Percentiles rank a stretch among this genome's conserved stretches.
phyloP scores from a whole-genome alignment of 2,888 invertebrate genomes.

The Chymomyza caudatula region DNA sequence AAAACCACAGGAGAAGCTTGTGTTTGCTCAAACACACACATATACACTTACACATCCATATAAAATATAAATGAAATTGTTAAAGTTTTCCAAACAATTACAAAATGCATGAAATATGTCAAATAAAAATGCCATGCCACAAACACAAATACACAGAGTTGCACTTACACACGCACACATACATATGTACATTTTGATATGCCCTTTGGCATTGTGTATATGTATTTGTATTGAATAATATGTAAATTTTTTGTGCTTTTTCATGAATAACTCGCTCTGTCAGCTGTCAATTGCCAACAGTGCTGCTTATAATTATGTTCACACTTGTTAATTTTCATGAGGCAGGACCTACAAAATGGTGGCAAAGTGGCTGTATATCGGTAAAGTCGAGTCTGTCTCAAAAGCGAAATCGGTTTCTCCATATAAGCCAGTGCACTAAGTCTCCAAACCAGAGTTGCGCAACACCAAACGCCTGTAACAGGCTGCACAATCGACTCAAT shows the following conservation, averaged over 20 bases:
- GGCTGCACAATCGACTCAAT: too few species aligned
- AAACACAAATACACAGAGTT: not conserved
- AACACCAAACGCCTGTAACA: too few species aligned
- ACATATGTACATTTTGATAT: not conserved
- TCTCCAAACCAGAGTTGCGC: too few species aligned
- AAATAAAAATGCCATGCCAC: slow-evolving; percentile 33
- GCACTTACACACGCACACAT: not conserved
- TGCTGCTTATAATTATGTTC: not conserved
- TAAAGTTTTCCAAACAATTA: not conserved
- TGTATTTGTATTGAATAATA: not conserved
- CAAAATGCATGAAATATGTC: slow-evolving; percentile 33
- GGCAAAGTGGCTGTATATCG: too few species aligned
- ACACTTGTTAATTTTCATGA: not conserved
- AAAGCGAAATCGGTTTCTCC: too few species aligned
- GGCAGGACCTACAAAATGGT: too few species aligned
- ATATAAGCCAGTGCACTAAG: too few species aligned
- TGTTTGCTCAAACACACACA: not conserved
- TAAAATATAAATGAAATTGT: slow-evolving; percentile 1
- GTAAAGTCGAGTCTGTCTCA: too few species aligned
- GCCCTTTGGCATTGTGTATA: not conserved
- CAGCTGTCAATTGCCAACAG: not conserved
- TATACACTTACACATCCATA: not conserved
- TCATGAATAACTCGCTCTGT: not conserved
- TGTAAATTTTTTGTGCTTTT: not conserved
- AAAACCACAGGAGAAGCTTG: not conserved